phyloP scores from a whole-genome alignment of 2,888 invertebrate species.

The Siphlonurus alternatus region DNA sequence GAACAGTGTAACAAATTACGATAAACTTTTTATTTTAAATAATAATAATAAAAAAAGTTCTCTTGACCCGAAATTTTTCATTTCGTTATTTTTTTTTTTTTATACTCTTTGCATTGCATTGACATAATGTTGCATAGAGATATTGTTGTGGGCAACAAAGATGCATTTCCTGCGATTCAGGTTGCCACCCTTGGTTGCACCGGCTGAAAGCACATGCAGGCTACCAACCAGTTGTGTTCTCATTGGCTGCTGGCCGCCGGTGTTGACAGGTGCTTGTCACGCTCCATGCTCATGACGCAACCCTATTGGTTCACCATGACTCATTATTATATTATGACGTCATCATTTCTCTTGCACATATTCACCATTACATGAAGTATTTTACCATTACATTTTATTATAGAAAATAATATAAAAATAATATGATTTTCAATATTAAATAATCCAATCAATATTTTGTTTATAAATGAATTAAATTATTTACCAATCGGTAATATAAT shows the following conservation, averaged over 20 bases:
- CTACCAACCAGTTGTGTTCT: background rate
- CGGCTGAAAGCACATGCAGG: background rate
- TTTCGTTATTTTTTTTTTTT: background rate
- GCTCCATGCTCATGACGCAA: background rate
- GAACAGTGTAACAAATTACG: too few species aligned
- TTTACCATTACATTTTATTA: too few species aligned
- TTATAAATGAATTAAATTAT: too few species aligned
- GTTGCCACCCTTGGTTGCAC: background rate
- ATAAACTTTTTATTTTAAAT: too few species aligned
- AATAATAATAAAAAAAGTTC: too few species aligned
- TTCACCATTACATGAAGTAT: too few species aligned
- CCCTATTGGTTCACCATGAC: background rate
- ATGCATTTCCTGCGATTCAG: background rate
- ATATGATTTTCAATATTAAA: too few species aligned
- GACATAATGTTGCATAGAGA: background rate
- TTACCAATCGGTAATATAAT: too few species aligned
- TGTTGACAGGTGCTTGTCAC: background rate
- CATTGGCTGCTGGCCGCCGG: background rate
- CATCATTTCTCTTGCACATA: background rate
- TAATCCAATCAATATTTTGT: too few species aligned
- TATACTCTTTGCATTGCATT: background rate
- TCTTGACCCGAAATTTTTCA: too few species aligned
- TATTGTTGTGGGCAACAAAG: background rate
- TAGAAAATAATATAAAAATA: too few species aligned
- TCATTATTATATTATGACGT: background rate